These are phyloP conservation scores for Neofelis nebulosa DNA, from an alignment of 2,113 vertebrate species.

Conservation along the genomic window DNA sequence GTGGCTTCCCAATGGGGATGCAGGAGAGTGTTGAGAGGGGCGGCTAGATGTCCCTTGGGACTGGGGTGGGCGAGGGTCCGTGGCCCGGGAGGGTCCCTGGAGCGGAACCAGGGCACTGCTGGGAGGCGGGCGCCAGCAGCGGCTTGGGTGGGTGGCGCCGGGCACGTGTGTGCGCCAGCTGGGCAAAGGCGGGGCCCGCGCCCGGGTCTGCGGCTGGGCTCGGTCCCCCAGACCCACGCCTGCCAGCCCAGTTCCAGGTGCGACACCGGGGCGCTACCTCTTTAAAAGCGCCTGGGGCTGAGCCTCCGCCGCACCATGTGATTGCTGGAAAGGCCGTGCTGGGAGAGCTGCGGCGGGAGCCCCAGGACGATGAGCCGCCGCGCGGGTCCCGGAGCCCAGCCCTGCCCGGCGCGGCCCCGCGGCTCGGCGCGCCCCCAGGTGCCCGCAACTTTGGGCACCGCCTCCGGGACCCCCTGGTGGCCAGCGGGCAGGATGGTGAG, in stretches of 20 bases:
- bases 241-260: slow-evolving; percentile 67
- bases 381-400: slow-evolving; percentile 57
- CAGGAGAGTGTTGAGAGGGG: not conserved
- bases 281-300: slow-evolving; percentile 77
- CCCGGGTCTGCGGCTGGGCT: not conserved
- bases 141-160: not conserved
- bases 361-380: slow-evolving; percentile 51
- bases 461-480: slow-evolving; percentile 38
- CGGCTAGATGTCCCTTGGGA: not conserved
- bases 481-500: slow-evolving; percentile 70
- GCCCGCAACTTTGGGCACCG: slow-evolving; percentile 44
- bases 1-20: not conserved
- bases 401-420: slow-evolving; percentile 27
- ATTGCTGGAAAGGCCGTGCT: slow-evolving; percentile 77
- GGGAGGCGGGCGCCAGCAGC: not conserved
- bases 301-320: slow-evolving; percentile 75
- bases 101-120: not conserved
- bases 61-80: not conserved
- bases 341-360: slow-evolving; percentile 74
- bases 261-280: slow-evolving; percentile 63
- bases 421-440: not conserved
- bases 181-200: not conserved
- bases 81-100: not conserved
- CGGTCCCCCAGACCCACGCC: not conserved
- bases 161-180: not conserved